These are phyloP conservation scores for Plusia festucae DNA, from an alignment of 2,888 invertebrate species.

Conservation along the genomic window DNA sequence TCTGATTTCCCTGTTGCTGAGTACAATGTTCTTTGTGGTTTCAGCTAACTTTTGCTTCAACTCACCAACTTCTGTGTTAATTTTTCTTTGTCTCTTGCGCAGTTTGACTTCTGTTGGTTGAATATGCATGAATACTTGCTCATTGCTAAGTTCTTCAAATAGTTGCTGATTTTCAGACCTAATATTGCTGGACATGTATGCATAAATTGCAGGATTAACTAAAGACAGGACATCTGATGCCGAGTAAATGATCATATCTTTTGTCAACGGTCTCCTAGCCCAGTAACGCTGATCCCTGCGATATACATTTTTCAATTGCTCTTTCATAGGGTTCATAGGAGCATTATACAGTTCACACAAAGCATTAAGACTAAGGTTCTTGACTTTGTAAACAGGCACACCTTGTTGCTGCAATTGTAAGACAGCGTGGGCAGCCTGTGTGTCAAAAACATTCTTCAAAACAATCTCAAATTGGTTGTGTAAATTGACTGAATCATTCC, in stretches of 20 bases:
- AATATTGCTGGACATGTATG: constrained; percentile 91
- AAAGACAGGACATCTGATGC: constrained; percentile 96
- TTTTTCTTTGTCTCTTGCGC: constrained; percentile 96
- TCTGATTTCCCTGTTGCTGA: constrained; percentile 97
- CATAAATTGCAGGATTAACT: constrained; percentile 95
- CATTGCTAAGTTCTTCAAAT: constrained; percentile 95
- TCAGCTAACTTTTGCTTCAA: constrained; percentile 94
- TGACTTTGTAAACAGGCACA: constrained; percentile 98
- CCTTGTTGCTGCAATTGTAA: constrained; percentile 96
- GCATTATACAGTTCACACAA: constrained; percentile 97
- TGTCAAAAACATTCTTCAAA: constrained; percentile 96
- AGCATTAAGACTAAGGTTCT: constrained; percentile 97
- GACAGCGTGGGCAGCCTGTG: constrained; percentile 97
- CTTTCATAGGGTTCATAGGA: constrained; percentile 96
- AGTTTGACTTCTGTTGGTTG: constrained; percentile 95
- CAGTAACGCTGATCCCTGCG: constrained; percentile 96
- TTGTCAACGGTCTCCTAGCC: constrained; percentile 95
- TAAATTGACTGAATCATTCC: constrained; percentile 96
- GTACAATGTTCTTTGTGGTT: constrained; percentile 95
- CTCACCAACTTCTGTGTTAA: constrained; percentile 97
- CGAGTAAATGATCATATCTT: constrained; percentile 97
- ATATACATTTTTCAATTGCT: constrained; percentile 96
- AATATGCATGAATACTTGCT: constrained; percentile 96
- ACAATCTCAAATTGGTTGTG: constrained; percentile 95
- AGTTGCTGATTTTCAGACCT: constrained; percentile 92